phyloP scores from a whole-genome alignment of 2,888 invertebrate species.

The Orchestes rusci region DNA sequence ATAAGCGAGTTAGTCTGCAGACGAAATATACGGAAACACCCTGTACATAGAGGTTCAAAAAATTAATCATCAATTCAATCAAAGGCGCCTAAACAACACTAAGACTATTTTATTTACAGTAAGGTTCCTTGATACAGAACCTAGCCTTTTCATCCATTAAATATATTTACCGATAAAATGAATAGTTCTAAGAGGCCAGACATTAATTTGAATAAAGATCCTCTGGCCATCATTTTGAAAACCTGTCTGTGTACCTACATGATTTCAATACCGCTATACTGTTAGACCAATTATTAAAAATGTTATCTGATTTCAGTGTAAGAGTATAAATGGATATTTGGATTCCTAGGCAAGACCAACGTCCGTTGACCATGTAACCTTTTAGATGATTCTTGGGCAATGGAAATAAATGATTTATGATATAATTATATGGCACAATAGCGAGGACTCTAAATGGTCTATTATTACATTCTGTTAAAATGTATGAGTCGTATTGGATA shows the following conservation, averaged over 20 bases:
- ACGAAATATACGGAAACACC: no score
- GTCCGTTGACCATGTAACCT: conserved; percentile 23
- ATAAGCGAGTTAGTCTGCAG: no score
- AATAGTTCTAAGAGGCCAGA: no score
- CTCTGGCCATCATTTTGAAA: conserved; percentile 18
- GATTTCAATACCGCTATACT: conserved; percentile 28
- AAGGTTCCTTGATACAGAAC: no score
- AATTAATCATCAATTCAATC: no score
- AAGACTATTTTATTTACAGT: no score
- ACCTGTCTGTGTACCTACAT: conserved; percentile 20
- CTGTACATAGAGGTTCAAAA: no score
- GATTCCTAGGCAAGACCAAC: conserved; percentile 16
- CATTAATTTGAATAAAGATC: conserved; percentile 21
- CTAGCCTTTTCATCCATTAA: no score
- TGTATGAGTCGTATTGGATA: conserved; percentile 16
- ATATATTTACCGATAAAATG: no score
- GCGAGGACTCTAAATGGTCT: conserved; percentile 21
- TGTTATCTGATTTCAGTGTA: conserved; percentile 35
- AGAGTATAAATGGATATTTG: conserved; percentile 28
- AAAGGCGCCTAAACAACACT: no score
- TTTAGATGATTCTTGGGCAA: conserved; percentile 20
- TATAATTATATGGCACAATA: conserved; percentile 24
- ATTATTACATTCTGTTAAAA: conserved; percentile 23
- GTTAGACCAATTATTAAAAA: conserved; percentile 36
- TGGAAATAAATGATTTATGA: conserved; percentile 24